A percentile compares a stretch with the other conserved stretches of the same genome.
phyloP scores from a whole-genome alignment of 2,888 invertebrate genomes.

The Drosophila nigritarsus region DNA sequence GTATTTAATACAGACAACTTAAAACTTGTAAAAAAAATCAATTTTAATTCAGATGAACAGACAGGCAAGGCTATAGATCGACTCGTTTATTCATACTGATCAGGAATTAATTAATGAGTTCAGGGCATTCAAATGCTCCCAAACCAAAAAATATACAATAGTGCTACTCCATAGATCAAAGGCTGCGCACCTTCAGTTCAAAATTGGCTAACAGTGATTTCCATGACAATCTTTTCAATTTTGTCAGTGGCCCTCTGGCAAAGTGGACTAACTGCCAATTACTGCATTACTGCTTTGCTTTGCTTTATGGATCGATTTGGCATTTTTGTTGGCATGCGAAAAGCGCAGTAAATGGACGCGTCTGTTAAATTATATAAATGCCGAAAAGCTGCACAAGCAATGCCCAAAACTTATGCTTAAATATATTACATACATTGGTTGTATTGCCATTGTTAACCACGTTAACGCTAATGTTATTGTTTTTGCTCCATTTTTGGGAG shows the following conservation, averaged over 20 bases:
- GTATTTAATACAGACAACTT: neutral
- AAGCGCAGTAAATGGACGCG: slow-evolving; percentile 33
- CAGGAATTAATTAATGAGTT: neutral
- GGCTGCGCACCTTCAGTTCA: slow-evolving; percentile 15
- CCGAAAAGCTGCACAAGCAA: slow-evolving; percentile 15
- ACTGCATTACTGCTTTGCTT: slow-evolving; percentile 14
- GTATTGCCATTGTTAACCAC: slow-evolving; percentile 49
- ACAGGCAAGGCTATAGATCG: neutral
- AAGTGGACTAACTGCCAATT: slow-evolving; percentile 38
- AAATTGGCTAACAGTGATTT: slow-evolving; percentile 9
- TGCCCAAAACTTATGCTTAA: slow-evolving; percentile 47
- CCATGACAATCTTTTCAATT: slow-evolving; percentile 26
- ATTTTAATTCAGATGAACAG: neutral
- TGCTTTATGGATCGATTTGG: slow-evolving; percentile 41
- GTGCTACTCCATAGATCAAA: neutral
- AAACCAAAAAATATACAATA: neutral
- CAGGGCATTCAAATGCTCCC: neutral
- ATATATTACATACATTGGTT: slow-evolving; percentile 40
- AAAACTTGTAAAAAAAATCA: neutral
- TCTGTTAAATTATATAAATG: slow-evolving; percentile 40
- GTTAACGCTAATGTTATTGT: slow-evolving; percentile 55
- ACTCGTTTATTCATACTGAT: neutral
- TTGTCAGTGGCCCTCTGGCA: slow-evolving; percentile 23
- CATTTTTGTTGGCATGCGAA: slow-evolving; percentile 47
- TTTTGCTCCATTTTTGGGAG: slow-evolving; percentile 17